These are phyloP conservation scores for Cataglyphis altisquamis DNA, from an alignment of 2,888 invertebrate genomes.

Conservation along the genomic window DNA sequence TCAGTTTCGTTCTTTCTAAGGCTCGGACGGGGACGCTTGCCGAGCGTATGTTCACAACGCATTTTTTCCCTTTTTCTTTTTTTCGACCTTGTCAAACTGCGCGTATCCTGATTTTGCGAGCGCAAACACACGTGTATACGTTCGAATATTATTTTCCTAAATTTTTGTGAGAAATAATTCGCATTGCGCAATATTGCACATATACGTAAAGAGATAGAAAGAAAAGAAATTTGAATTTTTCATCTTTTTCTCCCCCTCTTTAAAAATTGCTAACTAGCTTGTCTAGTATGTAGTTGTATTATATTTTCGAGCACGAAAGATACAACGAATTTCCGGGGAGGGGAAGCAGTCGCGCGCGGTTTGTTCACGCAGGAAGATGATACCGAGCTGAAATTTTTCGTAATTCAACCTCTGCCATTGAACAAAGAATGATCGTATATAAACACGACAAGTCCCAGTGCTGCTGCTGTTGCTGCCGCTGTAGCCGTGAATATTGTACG, in stretches of 20 bases:
- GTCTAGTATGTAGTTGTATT: neutral
- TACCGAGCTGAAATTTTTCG: slow-evolving; percentile 19
- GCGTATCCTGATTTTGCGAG: slow-evolving; percentile 20
- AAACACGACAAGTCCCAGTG: slow-evolving; percentile 31
- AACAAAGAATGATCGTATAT: slow-evolving; percentile 39
- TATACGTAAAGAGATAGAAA: neutral
- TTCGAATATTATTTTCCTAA: neutral
- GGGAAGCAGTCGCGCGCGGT: slow-evolving; percentile 17
- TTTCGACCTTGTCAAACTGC: slow-evolving; percentile 26
- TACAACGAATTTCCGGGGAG: slow-evolving; percentile 5
- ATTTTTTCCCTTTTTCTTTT: neutral
- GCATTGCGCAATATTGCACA: neutral
- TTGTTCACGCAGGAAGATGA: neutral
- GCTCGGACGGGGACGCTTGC: neutral
- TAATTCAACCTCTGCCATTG: slow-evolving; percentile 30
- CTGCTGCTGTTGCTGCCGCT: neutral
- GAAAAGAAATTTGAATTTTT: neutral
- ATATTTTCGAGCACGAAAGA: slow-evolving; percentile 8
- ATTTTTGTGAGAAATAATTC: slow-evolving; percentile 1
- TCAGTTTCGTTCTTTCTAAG: slow-evolving; percentile 7
- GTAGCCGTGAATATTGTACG: slow-evolving; percentile 40
- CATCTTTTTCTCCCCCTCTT: neutral
- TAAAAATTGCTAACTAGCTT: slow-evolving; percentile 6
- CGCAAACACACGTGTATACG: neutral
- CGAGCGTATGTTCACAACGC: neutral